Conservation (phyloP, 1,140 invertebrate genomes). For the Hylaeus anthracinus region DNA sequence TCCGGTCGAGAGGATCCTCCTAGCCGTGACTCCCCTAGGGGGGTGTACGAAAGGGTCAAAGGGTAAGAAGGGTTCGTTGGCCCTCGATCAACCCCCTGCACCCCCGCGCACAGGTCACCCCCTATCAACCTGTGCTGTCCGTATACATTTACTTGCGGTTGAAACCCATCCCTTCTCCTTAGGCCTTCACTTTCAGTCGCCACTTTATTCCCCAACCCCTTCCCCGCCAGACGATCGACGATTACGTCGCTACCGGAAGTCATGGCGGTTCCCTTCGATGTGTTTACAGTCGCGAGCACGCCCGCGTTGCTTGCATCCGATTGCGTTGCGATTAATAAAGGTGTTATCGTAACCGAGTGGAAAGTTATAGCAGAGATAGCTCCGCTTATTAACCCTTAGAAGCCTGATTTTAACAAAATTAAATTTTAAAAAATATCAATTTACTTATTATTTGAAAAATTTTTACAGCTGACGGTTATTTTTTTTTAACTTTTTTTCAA, state of each 20-base stretch:
- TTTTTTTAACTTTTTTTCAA: too few species aligned
- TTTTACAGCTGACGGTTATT: too few species aligned
- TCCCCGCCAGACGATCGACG: slow-evolving; percentile 30
- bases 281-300: not conserved
- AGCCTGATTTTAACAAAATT: too few species aligned
- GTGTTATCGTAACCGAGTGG: too few species aligned
- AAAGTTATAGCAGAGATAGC: too few species aligned
- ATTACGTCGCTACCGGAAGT: slow-evolving; percentile 33
- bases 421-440: too few species aligned
- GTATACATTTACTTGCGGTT: slow-evolving; percentile 46
- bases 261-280: slow-evolving; percentile 3
- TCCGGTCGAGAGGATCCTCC: slow-evolving; percentile 65
- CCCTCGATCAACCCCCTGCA: slow-evolving; percentile 60
- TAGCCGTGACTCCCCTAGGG: slow-evolving; percentile 35
- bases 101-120: slow-evolving; percentile 27
- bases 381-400: too few species aligned
- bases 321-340: too few species aligned
- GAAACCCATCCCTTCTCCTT: slow-evolving; percentile 7
- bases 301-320: too few species aligned
- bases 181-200: slow-evolving; percentile 12
- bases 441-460: too few species aligned
- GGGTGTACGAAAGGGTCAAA: slow-evolving; percentile 61
- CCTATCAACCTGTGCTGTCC: slow-evolving; percentile 53
- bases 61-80: slow-evolving; percentile 70
- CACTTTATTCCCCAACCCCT: slow-evolving; percentile 12